phyloP scores from a whole-genome alignment of 2,888 invertebrate species.

The Lacanobia wlatinum region DNA sequence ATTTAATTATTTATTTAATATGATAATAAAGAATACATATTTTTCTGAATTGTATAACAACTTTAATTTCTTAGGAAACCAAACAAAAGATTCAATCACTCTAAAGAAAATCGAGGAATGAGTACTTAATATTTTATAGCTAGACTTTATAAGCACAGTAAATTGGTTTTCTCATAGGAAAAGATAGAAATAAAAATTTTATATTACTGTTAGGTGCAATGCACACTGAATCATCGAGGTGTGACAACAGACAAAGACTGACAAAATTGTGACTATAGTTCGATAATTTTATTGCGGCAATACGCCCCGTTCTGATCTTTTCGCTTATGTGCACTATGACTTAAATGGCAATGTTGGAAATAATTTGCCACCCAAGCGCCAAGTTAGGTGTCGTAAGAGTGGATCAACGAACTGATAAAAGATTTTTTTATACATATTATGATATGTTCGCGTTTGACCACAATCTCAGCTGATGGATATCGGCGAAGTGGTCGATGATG shows the following conservation, averaged over 20 bases:
- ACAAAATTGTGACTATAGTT: not conserved
- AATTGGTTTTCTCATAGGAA: conserved; percentile 6
- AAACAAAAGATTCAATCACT: not conserved
- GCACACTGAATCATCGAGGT: not conserved
- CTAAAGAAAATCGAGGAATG: not conserved
- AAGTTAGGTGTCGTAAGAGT: too few relatives aligned
- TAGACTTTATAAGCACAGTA: not conserved
- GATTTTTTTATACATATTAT: too few relatives aligned
- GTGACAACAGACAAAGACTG: not conserved
- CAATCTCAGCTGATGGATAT: too few relatives aligned
- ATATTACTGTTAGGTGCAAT: not conserved
- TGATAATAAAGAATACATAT: too few relatives aligned
- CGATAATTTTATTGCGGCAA: conserved; percentile 4
- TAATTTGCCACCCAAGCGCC: too few relatives aligned
- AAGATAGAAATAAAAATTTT: not conserved
- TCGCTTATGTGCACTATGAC: not conserved
- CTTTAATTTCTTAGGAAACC: not conserved
- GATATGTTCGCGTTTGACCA: too few relatives aligned
- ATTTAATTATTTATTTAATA: too few relatives aligned
- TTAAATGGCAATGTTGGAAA: not conserved
- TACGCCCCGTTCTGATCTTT: not conserved
- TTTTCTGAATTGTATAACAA: not conserved
- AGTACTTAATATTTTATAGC: conserved; percentile 17
- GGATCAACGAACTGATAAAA: too few relatives aligned
- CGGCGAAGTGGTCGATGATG: too few relatives aligned